Base-by-base conservation (phyloP, 2,797 vertebrate genomes). In the Salmo trutta region DNA sequence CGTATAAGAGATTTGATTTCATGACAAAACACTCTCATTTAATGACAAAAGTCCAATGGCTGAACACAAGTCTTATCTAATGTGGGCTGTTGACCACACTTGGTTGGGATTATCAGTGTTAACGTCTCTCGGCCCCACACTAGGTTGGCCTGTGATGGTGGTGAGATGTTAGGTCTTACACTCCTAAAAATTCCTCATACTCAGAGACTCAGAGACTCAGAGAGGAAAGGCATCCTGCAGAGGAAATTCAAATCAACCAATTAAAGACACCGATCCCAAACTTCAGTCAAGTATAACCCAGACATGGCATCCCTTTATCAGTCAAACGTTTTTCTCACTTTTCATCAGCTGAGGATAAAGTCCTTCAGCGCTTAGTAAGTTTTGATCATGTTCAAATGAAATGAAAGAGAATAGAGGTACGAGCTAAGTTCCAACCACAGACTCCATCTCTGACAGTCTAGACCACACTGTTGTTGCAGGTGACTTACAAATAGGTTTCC, bases 161-260 rank as follows among this genome's bases (percentile, higher is more conserved):
- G 71, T 51, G 67, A 79, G 74, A 84, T 77, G 71, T 41, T 66
- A 78, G 76, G 82, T 77, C 81, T 77, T 65, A 79, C 17, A 73
- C 80, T 33, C 75, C 68, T 2, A 14, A 75, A 65, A 21, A 19
- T 36, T 56, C 70, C 66, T 83, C 71, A 75, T 1, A 80, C 66
- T 41, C 76, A 53, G 70, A 82, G 75, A 84, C 59, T 8, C 14
- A 14, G 17, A n/a, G 27, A 79, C 66, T 33, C 75, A 12, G 21
- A 21, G n/a, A 21, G 59, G 59, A 70, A 24, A 33, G 14, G 21
- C 33, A 74, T 86, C 74, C 73, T 78, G 64, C 70, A 62, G 73
- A 86, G 78, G 80, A 85, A 80, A 90, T 84, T 66, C 81, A 89
- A 90, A 85, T 83, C 74, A 89, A 85, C 79, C 81, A 77, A 83